Percentiles rank a stretch among this genome's conserved stretches.
These are phyloP conservation scores for Clarias gariepinus DNA, from an alignment of 2,113 vertebrate species.

Conservation along the genomic window DNA sequence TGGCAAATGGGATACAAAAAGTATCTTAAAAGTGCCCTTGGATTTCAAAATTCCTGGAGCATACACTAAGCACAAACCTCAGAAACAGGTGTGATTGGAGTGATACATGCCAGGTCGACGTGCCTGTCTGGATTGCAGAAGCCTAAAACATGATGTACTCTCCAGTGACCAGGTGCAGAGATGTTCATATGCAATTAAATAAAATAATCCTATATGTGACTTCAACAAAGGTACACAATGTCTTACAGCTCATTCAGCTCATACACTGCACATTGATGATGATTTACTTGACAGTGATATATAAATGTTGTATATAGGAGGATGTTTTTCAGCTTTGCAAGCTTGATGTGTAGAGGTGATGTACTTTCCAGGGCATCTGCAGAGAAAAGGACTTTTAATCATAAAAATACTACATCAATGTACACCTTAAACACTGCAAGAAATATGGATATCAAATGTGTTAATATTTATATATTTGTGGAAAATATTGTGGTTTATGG, in stretches of 20 bases:
- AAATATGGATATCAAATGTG: background rate
- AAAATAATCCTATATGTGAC: background rate
- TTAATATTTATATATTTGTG: background rate
- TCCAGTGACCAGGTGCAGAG: background rate
- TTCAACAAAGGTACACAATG: background rate
- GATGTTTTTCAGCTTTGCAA: background rate
- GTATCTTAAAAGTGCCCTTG: background rate
- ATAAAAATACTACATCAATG: background rate
- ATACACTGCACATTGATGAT: background rate
- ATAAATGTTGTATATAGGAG: background rate
- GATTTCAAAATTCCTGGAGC: background rate
- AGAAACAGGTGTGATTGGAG: conserved; percentile 1
- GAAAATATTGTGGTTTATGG: background rate
- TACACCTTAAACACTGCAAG: background rate
- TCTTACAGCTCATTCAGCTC: background rate
- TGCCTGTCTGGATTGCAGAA: conserved; percentile 3
- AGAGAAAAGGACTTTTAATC: conserved; percentile 33
- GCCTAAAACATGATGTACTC: background rate
- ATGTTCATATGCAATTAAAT: background rate
- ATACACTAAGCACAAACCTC: background rate
- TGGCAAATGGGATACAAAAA: background rate
- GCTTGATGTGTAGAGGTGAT: background rate
- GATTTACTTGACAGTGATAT: background rate
- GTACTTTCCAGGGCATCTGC: background rate
- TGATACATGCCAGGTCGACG: background rate